A percentile compares a stretch with the other conserved stretches of the same genome.
Evolutionary conservation across 2,113 vertebrate species (phyloP).

Genomic region (Oophaga pumilio): DNA sequence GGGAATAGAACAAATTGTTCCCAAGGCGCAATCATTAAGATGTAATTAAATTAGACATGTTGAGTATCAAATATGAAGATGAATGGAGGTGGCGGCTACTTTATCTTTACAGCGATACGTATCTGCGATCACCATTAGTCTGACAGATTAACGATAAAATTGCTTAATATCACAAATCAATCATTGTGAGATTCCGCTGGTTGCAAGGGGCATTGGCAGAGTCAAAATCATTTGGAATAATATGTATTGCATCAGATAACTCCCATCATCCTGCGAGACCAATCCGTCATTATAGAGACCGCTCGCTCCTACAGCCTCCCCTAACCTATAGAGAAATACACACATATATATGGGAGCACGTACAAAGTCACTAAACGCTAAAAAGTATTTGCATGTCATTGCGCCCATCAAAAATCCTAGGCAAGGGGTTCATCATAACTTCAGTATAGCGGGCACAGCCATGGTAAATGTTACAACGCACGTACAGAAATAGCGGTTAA

Average conservation of each 20-base stretch:
- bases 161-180: not conserved
- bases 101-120: not conserved
- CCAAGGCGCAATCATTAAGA: constrained; percentile 8
- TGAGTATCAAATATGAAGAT: not conserved
- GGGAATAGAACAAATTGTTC: not conserved
- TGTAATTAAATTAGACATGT: constrained; percentile 4
- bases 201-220: not conserved
- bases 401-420: not conserved
- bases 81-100: not conserved
- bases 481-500: not conserved
- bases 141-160: constrained; percentile 4
- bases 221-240: not conserved
- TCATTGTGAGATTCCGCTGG: not conserved
- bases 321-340: not conserved
- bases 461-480: not conserved
- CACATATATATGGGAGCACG: not conserved
- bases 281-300: not conserved
- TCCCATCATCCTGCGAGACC: not conserved
- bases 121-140: not conserved
- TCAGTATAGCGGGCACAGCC: not conserved
- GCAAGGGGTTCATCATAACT: not conserved
- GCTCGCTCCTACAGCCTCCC: not conserved
- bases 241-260: constrained; percentile 9
- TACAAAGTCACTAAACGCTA: not conserved
- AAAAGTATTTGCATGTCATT: not conserved